Conservation (phyloP, 1,140 invertebrate genomes). For the Acromyrmex heyeri region DNA sequence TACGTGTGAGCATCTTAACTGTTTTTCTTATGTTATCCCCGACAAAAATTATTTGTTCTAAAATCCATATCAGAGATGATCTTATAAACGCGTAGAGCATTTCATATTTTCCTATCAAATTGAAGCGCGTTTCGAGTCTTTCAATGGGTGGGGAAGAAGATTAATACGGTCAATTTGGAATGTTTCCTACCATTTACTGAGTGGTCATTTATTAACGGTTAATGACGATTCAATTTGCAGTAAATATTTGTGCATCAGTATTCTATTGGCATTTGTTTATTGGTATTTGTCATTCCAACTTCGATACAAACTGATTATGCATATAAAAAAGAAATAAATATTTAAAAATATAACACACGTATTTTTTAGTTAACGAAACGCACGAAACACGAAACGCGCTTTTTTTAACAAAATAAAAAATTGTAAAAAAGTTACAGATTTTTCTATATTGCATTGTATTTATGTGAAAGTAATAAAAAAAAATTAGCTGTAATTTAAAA, state of each 20-base stretch:
- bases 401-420: no score
- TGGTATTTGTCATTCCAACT: not conserved
- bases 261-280: not conserved
- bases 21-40: not conserved
- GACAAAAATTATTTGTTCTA: not conserved
- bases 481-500: no score
- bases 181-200: not conserved
- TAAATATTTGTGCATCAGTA: not conserved
- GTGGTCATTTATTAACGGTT: conserved; percentile 5
- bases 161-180: conserved; percentile 10
- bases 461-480: no score
- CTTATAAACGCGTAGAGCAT: not conserved
- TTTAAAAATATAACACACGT: no score
- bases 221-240: conserved; percentile 23
- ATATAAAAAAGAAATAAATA: not conserved
- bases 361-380: no score
- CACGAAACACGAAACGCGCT: no score
- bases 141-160: not conserved
- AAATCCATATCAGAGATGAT: not conserved
- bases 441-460: no score
- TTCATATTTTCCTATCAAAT: not conserved
- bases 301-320: not conserved
- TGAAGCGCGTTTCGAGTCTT: not conserved
- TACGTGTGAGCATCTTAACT: not conserved
- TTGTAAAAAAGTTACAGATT: no score